Base-by-base conservation (phyloP, 2,797 vertebrate genomes). In the Cyclopterus lumpus region DNA sequence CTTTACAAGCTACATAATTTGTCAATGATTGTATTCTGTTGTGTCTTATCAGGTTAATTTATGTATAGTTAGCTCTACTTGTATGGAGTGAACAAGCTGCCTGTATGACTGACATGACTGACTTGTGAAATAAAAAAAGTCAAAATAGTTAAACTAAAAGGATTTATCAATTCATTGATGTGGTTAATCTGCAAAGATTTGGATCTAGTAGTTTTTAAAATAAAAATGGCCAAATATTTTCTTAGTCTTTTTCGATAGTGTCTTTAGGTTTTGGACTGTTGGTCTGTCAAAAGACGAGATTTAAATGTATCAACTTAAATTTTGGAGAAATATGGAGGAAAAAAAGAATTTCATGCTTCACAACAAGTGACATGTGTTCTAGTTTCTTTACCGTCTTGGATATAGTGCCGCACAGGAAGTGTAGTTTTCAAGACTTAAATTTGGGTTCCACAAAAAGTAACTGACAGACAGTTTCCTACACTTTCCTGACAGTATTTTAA, bases 401-500 rank as follows among this genome's bases (percentile, higher is more conserved):
- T 59, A n/a, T 34, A 18, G 15, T 59, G 42, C 30, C 12, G 16
- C 20, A 73, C 12, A 16, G 6, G 49, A 54, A 34, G 20, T 72
- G 15, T 54, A 34, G 38, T 44, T 66, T 24, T 32, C 28, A 24
- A 1, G 2, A 57, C 8, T 26, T 44, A 8, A 8, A 26, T 68
- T 6, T 55, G 46, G 28, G 48, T 40, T 7, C 22, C 14, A 64
- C 22, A 61, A 54, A n/a, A 8, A 44, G 20, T 53, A 28, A 61
- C 22, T 44, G 38, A 42, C 67, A 64, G 69, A 40, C 12, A 15
- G 26, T 44, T 26, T 40, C 7, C 8, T 46, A 14, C 16, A 57
- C 30, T 4, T 84, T 55, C 64, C 36, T 46, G 5, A 30, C 57
- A 67, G 54, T 48, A 46, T 82, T 74, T 77, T 51, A 70, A 11